Evolutionary conservation across 2,888 invertebrate genomes (phyloP), one percentile per base, ranked within the genome.

Genomic region (Parochlus steinenii): DNA sequence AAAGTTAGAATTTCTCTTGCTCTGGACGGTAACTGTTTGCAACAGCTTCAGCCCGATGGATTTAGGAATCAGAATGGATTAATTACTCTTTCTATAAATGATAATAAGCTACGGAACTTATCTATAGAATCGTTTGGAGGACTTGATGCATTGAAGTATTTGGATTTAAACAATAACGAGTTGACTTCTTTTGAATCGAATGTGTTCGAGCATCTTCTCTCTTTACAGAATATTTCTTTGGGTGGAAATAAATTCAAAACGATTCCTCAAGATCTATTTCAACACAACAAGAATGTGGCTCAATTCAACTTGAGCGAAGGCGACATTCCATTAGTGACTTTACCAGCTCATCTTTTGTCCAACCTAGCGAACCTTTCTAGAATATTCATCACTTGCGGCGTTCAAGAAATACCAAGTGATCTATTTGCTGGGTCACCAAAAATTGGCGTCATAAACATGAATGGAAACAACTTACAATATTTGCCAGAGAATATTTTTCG

Each of bases 151-250:
- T 58, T 85, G 4, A 61, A 65, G 45, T 66, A 67, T 42, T 60
- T 86, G 40, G 78, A 80, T 56, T 53, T 86, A 36, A 71, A 72
- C 44, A 58, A 64, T 10, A 82, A 80, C 52, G 62, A 64, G 33
- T 62, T 82, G 42, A 63, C 64, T 38, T 61, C 63, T 38, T 56
- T 83, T 32, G 68, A 71, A 0, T 51, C 62, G 6, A 65, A 69
- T 44, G 62, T 74, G 31, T 79, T 81, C 48, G 55, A 63, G 36
- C 61, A 66, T 40, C 55, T 80, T 36, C 58, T 55, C 19, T 72
- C 73, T 48, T 56, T 82, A 27, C 65, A 62, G 41, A 63, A 61
- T 40, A 54, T 86, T 27, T 72, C 74, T 48, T 58, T 85, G 41
- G 71, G 66, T 49, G 63, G 62, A n/a, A 81, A 80, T 48, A 67